Conservation (phyloP, 2,888 invertebrate genomes). For the Limnephilus lunatus region DNA sequence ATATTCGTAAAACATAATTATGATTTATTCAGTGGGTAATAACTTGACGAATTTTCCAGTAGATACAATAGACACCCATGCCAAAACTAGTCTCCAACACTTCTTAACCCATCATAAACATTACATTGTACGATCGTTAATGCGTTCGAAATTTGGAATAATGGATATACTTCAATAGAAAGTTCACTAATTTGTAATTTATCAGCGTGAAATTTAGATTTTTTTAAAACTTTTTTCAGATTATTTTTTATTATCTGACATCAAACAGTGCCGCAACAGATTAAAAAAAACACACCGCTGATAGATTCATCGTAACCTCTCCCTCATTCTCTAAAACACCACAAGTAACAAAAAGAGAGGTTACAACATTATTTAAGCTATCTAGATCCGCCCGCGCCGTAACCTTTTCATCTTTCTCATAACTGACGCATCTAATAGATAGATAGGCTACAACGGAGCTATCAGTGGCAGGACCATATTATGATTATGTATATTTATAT, state of each 20-base stretch:
- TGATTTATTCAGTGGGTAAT: background rate
- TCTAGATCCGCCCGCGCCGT: background rate
- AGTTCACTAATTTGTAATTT: background rate
- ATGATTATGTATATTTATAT: background rate
- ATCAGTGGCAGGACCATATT: background rate
- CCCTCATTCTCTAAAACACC: background rate
- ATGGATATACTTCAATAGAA: background rate
- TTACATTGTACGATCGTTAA: background rate
- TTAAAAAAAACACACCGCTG: background rate
- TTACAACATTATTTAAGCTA: background rate
- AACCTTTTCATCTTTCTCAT: background rate
- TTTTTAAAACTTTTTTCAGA: background rate
- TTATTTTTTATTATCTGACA: background rate
- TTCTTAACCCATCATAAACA: background rate
- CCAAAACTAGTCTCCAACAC: background rate
- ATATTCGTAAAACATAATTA: background rate
- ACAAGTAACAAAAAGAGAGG: background rate
- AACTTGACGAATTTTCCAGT: background rate
- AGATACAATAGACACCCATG: background rate
- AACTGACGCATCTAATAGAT: background rate
- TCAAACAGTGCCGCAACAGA: background rate
- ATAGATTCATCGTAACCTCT: background rate
- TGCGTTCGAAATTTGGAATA: background rate
- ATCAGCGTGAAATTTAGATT: background rate
- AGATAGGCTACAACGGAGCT: background rate